These are phyloP conservation scores for Colistium nudipinnis DNA, from an alignment of 2,113 vertebrate genomes.

Conservation along the genomic window DNA sequence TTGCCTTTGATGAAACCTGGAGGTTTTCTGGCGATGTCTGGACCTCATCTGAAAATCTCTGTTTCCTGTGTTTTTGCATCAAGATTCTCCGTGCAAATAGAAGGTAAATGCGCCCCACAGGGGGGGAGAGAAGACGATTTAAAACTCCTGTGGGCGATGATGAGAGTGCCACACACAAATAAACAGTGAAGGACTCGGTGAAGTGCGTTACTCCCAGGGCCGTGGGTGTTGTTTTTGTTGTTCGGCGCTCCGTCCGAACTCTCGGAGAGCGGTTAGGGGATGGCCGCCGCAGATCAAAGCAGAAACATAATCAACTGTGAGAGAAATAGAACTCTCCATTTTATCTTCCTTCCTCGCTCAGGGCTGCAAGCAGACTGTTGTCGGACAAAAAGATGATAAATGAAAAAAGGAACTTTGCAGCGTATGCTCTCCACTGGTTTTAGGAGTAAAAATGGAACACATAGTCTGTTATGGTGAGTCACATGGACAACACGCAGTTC, in stretches of 20 bases:
- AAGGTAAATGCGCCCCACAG: constrained; percentile 14
- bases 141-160: constrained; percentile 32
- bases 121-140: constrained; percentile 26
- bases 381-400: constrained; percentile 46
- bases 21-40: constrained; percentile 6
- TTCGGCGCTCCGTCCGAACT: constrained; percentile 53
- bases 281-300: constrained; percentile 62
- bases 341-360: constrained; percentile 58
- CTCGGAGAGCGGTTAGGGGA: constrained; percentile 55
- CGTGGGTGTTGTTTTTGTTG: constrained; percentile 63
- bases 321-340: constrained; percentile 46
- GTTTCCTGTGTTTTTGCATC: constrained; percentile 14
- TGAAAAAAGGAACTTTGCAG: constrained; percentile 14
- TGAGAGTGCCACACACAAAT: constrained; percentile 56
- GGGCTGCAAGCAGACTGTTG: constrained; percentile 54
- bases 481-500: constrained; percentile 2
- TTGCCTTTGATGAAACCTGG: too few species aligned
- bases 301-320: constrained; percentile 67
- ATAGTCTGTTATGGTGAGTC: constrained; percentile 26
- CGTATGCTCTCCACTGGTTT: constrained; percentile 39
- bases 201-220: constrained; percentile 41
- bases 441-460: constrained; percentile 37
- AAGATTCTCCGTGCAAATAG: constrained; percentile 26
- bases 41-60: not conserved
- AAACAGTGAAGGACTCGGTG: constrained; percentile 45